Evolutionary conservation across 2,113 vertebrate genomes (phyloP).

Genomic region (Charina bottae): DNA sequence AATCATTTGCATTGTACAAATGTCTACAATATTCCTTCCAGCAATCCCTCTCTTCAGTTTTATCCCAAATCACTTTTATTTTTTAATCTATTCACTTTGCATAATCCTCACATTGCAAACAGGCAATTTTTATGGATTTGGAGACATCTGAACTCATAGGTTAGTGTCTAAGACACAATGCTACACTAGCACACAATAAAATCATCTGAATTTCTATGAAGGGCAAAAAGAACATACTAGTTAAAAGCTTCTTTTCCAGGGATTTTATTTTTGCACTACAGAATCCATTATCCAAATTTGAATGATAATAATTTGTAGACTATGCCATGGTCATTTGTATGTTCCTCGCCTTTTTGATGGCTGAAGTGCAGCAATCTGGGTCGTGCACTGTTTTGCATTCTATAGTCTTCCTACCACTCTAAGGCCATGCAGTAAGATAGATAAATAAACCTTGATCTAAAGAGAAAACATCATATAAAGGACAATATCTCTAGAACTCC

Average conservation of each 20-base stretch:
- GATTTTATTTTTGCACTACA: neutral
- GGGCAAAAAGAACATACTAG: neutral
- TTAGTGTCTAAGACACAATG: neutral
- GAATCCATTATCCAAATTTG: neutral
- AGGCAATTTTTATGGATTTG: neutral
- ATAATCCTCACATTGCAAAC: neutral
- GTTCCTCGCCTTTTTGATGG: neutral
- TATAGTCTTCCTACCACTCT: neutral
- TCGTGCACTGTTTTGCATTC: neutral
- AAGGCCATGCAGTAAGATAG: neutral
- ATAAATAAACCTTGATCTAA: neutral
- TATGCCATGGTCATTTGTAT: neutral
- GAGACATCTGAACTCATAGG: neutral
- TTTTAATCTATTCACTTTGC: neutral
- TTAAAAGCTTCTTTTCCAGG: neutral
- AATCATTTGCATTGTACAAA: neutral
- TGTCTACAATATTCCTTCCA: neutral
- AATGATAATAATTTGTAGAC: neutral
- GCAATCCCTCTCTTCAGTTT: neutral
- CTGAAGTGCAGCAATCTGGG: neutral
- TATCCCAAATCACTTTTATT: neutral
- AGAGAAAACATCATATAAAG: neutral
- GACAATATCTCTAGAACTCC: neutral
- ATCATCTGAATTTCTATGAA: neutral
- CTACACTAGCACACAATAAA: neutral